Conservation (phyloP, 2,797 vertebrate genomes). For the Hippocampus kuda region DNA sequence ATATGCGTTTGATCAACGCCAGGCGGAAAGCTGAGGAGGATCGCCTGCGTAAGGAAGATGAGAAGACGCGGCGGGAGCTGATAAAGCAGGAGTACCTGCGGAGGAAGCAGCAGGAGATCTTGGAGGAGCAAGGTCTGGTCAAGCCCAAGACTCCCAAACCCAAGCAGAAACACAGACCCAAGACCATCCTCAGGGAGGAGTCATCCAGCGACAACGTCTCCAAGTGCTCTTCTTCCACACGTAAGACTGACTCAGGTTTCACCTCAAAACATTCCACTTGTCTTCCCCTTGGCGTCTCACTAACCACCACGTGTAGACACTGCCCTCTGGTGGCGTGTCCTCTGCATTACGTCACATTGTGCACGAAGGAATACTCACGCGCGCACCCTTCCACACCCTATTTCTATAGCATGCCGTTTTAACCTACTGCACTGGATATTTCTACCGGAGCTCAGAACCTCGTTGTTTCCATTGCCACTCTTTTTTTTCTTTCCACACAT, state of each 20-base stretch:
- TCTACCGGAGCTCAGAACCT: not conserved
- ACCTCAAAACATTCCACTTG: not conserved
- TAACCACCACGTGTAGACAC: not conserved
- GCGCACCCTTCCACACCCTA: not conserved
- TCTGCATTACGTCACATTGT: not conserved
- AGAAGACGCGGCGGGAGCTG: constrained; percentile 87
- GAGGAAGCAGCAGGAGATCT: constrained; percentile 86
- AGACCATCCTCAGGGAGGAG: constrained; percentile 82
- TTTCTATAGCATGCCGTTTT: not conserved
- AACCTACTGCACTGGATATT: not conserved
- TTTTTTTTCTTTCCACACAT: too few relatives aligned
- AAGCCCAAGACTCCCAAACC: constrained; percentile 78
- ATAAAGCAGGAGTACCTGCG: constrained; percentile 94
- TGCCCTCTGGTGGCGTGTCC: not conserved
- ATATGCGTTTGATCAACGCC: constrained; percentile 7
- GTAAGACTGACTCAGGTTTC: constrained; percentile 62
- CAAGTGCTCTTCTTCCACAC: constrained; percentile 79
- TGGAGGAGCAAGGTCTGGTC: constrained; percentile 86
- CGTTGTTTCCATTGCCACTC: too few relatives aligned
- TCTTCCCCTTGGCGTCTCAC: not conserved
- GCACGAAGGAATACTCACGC: too few relatives aligned
- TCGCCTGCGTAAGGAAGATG: constrained; percentile 88
- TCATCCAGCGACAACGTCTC: constrained; percentile 71
- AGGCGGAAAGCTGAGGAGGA: constrained; percentile 96
- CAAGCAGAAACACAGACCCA: constrained; percentile 81